phyloP scores from a whole-genome alignment of 2,797 vertebrate species.

The Hydrophis major region DNA sequence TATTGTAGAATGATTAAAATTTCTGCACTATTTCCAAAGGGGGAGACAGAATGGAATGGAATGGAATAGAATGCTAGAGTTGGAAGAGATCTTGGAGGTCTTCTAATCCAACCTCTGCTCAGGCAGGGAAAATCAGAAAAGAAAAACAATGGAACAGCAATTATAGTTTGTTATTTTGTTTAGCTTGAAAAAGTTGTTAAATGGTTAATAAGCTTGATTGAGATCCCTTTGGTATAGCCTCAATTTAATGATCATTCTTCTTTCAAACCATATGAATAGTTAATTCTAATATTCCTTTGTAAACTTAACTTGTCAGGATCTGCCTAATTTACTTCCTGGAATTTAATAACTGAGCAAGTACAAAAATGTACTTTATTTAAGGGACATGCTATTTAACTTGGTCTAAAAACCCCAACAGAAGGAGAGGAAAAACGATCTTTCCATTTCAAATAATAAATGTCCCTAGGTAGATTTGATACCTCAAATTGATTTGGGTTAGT shows the following conservation, averaged over 20 bases:
- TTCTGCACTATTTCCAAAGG: neutral
- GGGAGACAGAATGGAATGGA: too few relatives aligned
- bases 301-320: conserved; percentile 40
- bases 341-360: conserved; percentile 32
- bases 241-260: conserved; percentile 36
- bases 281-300: conserved; percentile 48
- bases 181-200: conserved; percentile 7
- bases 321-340: conserved; percentile 37
- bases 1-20: neutral
- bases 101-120: neutral
- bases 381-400: conserved; percentile 10
- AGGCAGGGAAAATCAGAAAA: conserved; percentile 13
- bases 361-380: conserved; percentile 29
- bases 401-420: neutral
- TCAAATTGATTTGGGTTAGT: neutral
- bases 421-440: neutral
- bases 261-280: conserved; percentile 46
- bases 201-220: conserved; percentile 23
- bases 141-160: neutral
- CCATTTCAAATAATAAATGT: neutral
- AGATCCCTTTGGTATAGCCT: conserved; percentile 18
- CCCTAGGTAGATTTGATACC: neutral
- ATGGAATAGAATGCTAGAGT: too few relatives aligned
- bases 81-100: neutral
- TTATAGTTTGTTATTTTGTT: conserved; percentile 11